These are phyloP conservation scores for Bombus cullumanus DNA, from an alignment of 1,140 invertebrate species.

Conservation along the genomic window DNA sequence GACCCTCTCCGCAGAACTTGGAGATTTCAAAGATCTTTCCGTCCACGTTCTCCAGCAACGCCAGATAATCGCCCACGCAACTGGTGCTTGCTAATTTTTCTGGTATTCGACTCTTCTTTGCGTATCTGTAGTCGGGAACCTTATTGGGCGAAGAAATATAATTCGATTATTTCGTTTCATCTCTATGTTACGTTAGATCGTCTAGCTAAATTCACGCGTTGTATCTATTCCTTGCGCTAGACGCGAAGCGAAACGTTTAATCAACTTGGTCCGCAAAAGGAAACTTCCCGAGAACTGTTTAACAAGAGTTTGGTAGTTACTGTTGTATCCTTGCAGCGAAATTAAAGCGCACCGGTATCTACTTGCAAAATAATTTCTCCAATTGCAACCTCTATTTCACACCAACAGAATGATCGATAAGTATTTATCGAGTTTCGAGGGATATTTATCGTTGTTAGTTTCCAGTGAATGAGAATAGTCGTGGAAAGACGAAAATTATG, in stretches of 20 bases:
- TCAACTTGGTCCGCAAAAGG: not conserved
- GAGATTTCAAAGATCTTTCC: constrained; percentile 73
- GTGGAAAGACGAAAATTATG: no score
- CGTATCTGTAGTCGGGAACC: constrained; percentile 55
- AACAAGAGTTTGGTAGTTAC: constrained; percentile 6
- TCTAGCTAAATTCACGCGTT: not conserved
- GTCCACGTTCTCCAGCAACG: constrained; percentile 72
- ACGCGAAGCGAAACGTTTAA: constrained; percentile 1
- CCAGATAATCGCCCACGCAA: constrained; percentile 75
- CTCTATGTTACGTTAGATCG: not conserved
- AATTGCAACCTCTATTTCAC: not conserved
- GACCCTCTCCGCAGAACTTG: constrained; percentile 75
- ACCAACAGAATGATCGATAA: not conserved
- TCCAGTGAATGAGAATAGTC: not conserved
- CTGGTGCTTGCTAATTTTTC: constrained; percentile 57
- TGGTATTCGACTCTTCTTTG: constrained; percentile 49
- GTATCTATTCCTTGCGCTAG: not conserved
- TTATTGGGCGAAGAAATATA: not conserved
- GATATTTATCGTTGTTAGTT: not conserved
- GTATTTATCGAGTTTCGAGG: no score
- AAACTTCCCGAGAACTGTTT: not conserved
- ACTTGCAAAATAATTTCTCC: constrained; percentile 18
- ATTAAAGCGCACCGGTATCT: not conserved
- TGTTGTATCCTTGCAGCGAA: not conserved
- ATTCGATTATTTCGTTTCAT: not conserved